These are phyloP conservation scores for Meriones psammophilus DNA, from an alignment of 2,797 vertebrate species.

Conservation along the genomic window DNA sequence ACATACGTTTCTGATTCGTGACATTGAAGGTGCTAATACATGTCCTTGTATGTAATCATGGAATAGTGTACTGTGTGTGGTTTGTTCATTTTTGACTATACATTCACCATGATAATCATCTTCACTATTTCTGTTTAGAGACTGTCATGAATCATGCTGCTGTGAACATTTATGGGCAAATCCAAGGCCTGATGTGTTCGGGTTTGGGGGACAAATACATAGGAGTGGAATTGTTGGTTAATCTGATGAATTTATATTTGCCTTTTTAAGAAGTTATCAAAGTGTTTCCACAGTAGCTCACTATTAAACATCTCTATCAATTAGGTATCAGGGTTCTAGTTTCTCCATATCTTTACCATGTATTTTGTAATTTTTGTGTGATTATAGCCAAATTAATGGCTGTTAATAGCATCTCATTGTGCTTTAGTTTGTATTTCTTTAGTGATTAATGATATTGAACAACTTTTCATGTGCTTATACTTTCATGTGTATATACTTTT, in stretches of 20 bases:
- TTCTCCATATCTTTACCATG: neutral
- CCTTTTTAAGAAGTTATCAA: constrained; percentile 18
- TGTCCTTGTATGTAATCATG: neutral
- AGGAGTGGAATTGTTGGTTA: constrained; percentile 12
- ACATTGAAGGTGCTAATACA: neutral
- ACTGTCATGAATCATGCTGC: neutral
- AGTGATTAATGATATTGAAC: neutral
- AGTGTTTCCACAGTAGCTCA: neutral
- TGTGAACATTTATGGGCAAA: neutral
- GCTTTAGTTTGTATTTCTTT: constrained; percentile 51
- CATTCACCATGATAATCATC: neutral
- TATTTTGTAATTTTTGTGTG: neutral
- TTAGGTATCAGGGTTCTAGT: neutral
- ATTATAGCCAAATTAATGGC: neutral
- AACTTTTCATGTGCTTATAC: constrained; percentile 27
- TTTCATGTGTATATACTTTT: neutral
- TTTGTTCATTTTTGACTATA: neutral
- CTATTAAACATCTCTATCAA: neutral
- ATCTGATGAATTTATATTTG: neutral
- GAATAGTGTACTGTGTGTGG: neutral
- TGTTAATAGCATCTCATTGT: neutral
- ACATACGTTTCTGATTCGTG: neutral
- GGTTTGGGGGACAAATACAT: constrained; percentile 5
- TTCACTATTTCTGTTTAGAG: neutral
- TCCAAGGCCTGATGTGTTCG: neutral